A percentile compares a stretch with the other conserved stretches of the same genome.
phyloP scores from a whole-genome alignment of 2,888 invertebrate genomes.

The Argyra leucocephala region DNA sequence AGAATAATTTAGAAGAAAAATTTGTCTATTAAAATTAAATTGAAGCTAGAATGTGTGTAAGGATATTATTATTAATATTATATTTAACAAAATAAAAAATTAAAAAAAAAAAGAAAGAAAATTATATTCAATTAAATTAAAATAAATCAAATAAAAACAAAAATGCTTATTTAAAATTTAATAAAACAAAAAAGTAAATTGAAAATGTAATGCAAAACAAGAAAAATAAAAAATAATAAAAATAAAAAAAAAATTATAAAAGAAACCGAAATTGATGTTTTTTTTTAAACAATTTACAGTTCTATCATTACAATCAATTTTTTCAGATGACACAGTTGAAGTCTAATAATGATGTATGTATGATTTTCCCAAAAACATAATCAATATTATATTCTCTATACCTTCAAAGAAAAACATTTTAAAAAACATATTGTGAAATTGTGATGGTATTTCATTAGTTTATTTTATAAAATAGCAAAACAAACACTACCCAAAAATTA shows the following conservation, averaged over 20 bases:
- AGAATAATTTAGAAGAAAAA: background rate
- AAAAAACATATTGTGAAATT: too few species aligned
- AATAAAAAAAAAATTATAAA: background rate
- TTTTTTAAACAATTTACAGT: too few species aligned
- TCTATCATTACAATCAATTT: too few species aligned
- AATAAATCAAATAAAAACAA: background rate
- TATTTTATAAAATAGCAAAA: too few species aligned
- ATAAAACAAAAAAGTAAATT: background rate
- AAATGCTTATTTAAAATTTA: background rate
- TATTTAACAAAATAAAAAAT: background rate
- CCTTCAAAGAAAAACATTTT: too few species aligned
- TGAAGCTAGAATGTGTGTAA: background rate
- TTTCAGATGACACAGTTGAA: too few species aligned
- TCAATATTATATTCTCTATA: too few species aligned
- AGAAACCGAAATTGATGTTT: too few species aligned
- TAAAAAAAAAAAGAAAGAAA: background rate
- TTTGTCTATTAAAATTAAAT: background rate
- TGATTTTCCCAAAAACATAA: too few species aligned
- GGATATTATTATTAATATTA: background rate
- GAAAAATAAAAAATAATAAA: background rate
- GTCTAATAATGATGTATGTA: too few species aligned
- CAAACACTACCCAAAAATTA: too few species aligned
- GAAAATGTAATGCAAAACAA: conserved; percentile 2
- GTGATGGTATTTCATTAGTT: too few species aligned
- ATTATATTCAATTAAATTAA: background rate